These are phyloP conservation scores for Tribolium castaneum DNA, from an alignment of 1,140 invertebrate species.

Conservation along the genomic window DNA sequence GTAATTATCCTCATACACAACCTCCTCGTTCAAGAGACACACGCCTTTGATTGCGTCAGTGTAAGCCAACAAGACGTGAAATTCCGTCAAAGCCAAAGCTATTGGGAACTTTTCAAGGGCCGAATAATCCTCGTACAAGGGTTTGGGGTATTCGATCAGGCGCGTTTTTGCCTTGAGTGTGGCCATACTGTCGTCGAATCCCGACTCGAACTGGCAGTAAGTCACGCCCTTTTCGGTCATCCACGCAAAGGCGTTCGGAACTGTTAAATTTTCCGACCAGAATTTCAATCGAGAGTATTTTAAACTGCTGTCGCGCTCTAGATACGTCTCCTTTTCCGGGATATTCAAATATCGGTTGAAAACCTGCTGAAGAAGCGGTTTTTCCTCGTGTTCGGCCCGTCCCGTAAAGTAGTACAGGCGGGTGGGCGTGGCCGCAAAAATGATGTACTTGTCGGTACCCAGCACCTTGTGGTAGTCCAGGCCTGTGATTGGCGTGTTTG, in stretches of 20 bases:
- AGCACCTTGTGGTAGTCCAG: conserved; percentile 84
- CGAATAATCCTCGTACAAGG: conserved; percentile 58
- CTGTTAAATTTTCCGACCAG: conserved; percentile 75
- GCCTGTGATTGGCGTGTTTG: conserved; percentile 83
- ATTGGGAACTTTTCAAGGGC: conserved; percentile 70
- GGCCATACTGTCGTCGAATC: conserved; percentile 41
- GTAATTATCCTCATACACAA: conserved; percentile 89
- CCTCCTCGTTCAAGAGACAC: conserved; percentile 86
- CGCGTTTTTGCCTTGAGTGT: conserved; percentile 49
- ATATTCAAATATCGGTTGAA: conserved; percentile 84
- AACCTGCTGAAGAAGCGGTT: conserved; percentile 82
- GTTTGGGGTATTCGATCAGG: conserved; percentile 55
- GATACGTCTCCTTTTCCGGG: conserved; percentile 77
- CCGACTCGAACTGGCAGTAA: conserved; percentile 67
- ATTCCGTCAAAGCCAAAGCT: conserved; percentile 88
- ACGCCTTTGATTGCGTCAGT: conserved; percentile 85
- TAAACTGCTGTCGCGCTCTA: conserved; percentile 80
- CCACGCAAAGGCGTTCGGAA: conserved; percentile 88
- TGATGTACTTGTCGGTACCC: conserved; percentile 77
- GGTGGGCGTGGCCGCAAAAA: conserved; percentile 86
- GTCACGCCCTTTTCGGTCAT: conserved; percentile 81
- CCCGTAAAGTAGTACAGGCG: conserved; percentile 90
- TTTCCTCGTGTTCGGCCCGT: conserved; percentile 77
- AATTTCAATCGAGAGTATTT: conserved; percentile 85
- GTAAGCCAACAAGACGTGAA: conserved; percentile 89